These are phyloP conservation scores for Elegia similella DNA, from an alignment of 2,888 invertebrate species.

Conservation along the genomic window DNA sequence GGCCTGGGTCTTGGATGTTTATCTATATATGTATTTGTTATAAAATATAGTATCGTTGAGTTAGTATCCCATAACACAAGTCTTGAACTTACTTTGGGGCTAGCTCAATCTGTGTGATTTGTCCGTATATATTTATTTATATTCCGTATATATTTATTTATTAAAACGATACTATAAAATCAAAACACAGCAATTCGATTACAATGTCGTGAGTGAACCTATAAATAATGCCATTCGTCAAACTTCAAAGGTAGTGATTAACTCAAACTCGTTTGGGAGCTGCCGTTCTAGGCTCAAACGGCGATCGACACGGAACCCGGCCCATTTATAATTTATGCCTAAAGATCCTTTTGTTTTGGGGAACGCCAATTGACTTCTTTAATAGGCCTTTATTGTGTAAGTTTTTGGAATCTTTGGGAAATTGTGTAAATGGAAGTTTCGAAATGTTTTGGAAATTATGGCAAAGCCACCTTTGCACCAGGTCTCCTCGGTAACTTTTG, in stretches of 20 bases:
- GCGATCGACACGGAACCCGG: constrained; percentile 51
- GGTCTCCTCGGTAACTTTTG: too few relatives aligned
- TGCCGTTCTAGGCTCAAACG: constrained; percentile 36
- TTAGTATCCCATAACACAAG: too few relatives aligned
- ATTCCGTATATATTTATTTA: too few relatives aligned
- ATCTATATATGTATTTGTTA: too few relatives aligned
- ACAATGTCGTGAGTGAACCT: constrained; percentile 53
- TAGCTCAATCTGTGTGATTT: too few relatives aligned
- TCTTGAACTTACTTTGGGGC: too few relatives aligned
- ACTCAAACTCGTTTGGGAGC: constrained; percentile 56
- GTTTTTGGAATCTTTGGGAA: background rate
- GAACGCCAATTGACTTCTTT: constrained; percentile 19
- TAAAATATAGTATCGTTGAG: too few relatives aligned
- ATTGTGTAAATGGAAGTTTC: background rate
- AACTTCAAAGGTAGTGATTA: constrained; percentile 74
- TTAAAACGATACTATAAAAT: background rate
- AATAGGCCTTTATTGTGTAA: constrained; percentile 3
- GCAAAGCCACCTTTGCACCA: too few relatives aligned
- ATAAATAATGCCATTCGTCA: constrained; percentile 72
- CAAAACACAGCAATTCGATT: constrained; percentile 22
- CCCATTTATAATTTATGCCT: constrained; percentile 35
- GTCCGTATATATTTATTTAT: too few relatives aligned
- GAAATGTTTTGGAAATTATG: background rate
- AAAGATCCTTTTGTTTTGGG: constrained; percentile 23
- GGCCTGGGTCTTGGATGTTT: too few relatives aligned